Evolutionary conservation across 2,797 vertebrate species (phyloP).

Genomic region (Manis pentadactyla): DNA sequence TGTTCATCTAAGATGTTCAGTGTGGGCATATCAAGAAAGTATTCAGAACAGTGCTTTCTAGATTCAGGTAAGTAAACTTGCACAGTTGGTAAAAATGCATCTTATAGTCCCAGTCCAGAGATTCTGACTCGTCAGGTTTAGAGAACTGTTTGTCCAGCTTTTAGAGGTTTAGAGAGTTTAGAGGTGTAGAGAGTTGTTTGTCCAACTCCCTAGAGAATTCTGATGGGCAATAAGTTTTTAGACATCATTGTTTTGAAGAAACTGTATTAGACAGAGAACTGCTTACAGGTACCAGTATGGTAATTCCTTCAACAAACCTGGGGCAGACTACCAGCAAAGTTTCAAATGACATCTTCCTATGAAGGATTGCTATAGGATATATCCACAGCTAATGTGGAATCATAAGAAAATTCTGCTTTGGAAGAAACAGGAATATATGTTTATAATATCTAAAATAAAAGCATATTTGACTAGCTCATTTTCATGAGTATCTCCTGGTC

Average conservation of each 20-base stretch:
- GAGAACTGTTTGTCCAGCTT: neutral
- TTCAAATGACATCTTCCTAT: neutral
- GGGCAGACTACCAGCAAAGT: neutral
- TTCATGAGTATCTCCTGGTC: neutral
- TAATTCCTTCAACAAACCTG: slow-evolving; percentile 10
- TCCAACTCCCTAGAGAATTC: neutral
- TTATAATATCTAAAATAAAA: neutral
- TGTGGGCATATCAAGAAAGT: neutral
- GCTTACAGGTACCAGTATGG: neutral
- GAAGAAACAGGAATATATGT: neutral
- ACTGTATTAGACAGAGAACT: slow-evolving; percentile 1
- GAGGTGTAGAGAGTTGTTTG: neutral
- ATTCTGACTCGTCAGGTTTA: neutral
- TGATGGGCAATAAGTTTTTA: neutral
- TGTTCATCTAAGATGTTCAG: neutral
- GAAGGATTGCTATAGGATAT: neutral
- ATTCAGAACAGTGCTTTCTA: neutral
- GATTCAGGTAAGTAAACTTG: neutral
- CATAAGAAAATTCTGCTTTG: neutral
- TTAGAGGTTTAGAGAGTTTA: neutral
- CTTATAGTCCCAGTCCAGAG: neutral
- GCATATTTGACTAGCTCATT: neutral
- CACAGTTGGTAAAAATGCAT: neutral
- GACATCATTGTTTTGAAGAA: slow-evolving; percentile 44
- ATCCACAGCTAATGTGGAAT: neutral